Evolutionary conservation across 2,113 vertebrate genomes (phyloP).

Genomic region (Neolamprologus toae): DNA sequence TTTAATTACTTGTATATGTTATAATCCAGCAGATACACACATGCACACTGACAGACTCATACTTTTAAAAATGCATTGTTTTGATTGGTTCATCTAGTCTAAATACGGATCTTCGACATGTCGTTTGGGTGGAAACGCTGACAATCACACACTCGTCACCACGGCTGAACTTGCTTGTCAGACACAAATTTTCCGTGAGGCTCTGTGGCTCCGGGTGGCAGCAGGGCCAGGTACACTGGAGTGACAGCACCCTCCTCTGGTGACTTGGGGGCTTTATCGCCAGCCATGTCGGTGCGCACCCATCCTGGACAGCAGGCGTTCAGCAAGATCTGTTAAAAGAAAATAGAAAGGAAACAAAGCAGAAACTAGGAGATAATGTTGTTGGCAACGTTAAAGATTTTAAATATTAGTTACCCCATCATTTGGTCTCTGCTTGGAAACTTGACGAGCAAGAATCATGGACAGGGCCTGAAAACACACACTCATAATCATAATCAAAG

Average conservation of each 20-base stretch:
- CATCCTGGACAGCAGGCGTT: conserved; percentile 94
- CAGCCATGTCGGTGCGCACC: conserved; percentile 88
- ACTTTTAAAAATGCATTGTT: neutral
- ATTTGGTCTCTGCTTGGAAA: conserved; percentile 67
- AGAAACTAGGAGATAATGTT: neutral
- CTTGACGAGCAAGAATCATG: conserved; percentile 75
- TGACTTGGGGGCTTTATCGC: conserved; percentile 70
- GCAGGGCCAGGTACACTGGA: conserved; percentile 82
- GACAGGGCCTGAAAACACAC: conserved; percentile 66
- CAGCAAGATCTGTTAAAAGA: conserved; percentile 71
- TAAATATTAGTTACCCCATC: conserved; percentile 59
- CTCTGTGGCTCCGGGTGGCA: conserved; percentile 69
- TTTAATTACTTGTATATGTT: neutral
- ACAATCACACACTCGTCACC: conserved; percentile 61
- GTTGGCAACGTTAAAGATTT: neutral
- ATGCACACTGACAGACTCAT: neutral
- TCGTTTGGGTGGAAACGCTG: neutral
- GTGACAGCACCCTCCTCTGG: conserved; percentile 87
- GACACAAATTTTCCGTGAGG: conserved; percentile 82
- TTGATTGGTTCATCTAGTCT: neutral
- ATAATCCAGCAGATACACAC: neutral
- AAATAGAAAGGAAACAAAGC: neutral
- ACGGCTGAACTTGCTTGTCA: conserved; percentile 73
- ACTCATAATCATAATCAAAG: fast-evolving
- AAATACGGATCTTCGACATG: neutral